These are phyloP conservation scores for Isurus oxyrinchus DNA, from an alignment of 2,113 vertebrate species.

Conservation along the genomic window DNA sequence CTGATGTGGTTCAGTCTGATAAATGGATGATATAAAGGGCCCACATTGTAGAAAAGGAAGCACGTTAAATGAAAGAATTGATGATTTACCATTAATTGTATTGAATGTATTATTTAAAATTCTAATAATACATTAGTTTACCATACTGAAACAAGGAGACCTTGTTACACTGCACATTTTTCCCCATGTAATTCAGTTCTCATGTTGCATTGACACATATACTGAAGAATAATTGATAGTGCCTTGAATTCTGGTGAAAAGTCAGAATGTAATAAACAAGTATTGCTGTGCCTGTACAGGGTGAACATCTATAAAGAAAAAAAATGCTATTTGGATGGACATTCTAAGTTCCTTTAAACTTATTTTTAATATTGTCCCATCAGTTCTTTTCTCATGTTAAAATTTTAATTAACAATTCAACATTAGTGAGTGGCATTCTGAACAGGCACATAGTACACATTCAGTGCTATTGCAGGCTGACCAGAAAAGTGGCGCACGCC, in stretches of 20 bases:
- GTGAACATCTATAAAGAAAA: neutral
- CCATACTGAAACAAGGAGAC: neutral
- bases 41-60: neutral
- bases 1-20: neutral
- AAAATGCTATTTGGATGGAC: neutral
- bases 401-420: neutral
- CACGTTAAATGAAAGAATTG: neutral
- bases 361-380: neutral
- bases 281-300: neutral
- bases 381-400: neutral
- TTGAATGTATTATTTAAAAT: neutral
- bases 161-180: neutral
- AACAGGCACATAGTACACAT: neutral
- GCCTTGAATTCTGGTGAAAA: neutral
- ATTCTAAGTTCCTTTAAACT: neutral
- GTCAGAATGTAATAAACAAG: neutral
- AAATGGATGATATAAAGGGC: neutral
- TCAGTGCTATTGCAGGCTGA: neutral
- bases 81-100: neutral
- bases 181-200: neutral
- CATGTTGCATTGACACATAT: neutral
- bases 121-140: neutral
- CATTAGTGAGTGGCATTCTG: neutral
- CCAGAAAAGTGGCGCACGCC: neutral
- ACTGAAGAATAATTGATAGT: neutral